These are phyloP conservation scores for Hemicentrotus pulcherrimus DNA, from an alignment of 35 echinoderm and acorn worm genomes.

Conservation along the genomic window DNA sequence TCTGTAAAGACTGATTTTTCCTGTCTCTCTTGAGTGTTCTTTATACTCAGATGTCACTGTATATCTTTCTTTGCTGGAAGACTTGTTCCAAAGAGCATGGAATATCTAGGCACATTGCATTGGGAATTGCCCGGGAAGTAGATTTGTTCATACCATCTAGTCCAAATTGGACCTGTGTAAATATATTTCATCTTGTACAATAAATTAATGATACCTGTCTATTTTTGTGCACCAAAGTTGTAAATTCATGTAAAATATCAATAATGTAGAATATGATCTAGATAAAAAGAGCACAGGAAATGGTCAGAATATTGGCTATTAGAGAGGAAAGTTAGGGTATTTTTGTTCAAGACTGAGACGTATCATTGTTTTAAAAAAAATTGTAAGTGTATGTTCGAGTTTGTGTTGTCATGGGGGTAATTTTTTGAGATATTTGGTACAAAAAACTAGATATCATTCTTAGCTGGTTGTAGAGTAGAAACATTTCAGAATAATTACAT, in stretches of 20 bases:
- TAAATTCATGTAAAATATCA: background rate
- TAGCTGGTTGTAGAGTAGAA: no score
- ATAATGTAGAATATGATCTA: background rate
- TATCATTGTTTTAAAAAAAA: background rate
- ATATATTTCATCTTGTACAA: background rate
- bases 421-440: no score
- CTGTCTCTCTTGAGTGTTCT: no score
- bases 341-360: background rate
- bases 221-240: background rate
- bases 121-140: background rate
- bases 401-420: no score
- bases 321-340: background rate
- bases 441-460: no score
- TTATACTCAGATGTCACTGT: no score
- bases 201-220: constrained; percentile 6
- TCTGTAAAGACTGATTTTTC: no score
- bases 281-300: background rate
- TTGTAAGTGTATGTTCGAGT: no score
- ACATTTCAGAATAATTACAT: no score
- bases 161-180: background rate
- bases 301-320: background rate
- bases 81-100: no score
- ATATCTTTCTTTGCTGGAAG: no score
- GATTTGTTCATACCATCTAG: background rate
- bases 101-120: background rate